Conservation (phyloP, 1,140 invertebrate genomes). For the Drosophila nikananu region DNA sequence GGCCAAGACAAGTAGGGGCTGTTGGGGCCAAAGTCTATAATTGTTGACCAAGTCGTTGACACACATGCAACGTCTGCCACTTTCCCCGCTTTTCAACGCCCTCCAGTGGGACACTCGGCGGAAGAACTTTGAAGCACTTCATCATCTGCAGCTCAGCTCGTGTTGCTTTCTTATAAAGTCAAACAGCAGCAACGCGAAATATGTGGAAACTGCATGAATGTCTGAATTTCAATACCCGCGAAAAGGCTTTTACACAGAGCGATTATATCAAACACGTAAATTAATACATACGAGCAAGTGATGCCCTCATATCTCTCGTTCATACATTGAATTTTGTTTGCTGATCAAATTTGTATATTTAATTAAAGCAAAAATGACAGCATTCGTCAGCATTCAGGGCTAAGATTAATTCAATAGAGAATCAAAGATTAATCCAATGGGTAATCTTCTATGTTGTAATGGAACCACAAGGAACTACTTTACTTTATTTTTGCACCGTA, state of each 20-base stretch:
- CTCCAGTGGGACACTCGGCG: conserved; percentile 9
- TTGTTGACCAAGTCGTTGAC: conserved; percentile 81
- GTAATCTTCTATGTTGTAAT: neutral
- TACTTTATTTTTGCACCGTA: neutral
- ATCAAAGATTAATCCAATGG: too few relatives aligned
- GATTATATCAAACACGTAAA: neutral
- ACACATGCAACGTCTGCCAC: conserved; percentile 66
- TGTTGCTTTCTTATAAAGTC: neutral
- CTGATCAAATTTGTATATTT: neutral
- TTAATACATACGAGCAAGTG: neutral
- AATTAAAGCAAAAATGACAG: neutral
- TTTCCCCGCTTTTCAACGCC: conserved; percentile 15
- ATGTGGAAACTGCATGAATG: neutral
- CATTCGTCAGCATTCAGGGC: neutral
- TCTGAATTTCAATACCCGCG: neutral
- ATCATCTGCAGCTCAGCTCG: neutral
- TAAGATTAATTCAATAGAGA: neutral
- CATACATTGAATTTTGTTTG: neutral
- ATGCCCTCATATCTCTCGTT: neutral
- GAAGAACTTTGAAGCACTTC: neutral
- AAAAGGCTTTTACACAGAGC: neutral
- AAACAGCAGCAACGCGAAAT: neutral
- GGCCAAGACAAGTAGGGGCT: conserved; percentile 34
- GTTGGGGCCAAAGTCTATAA: conserved; percentile 68
- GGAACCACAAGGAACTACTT: neutral